Conservation (phyloP, 1,140 invertebrate species). For the Homarus americanus region DNA sequence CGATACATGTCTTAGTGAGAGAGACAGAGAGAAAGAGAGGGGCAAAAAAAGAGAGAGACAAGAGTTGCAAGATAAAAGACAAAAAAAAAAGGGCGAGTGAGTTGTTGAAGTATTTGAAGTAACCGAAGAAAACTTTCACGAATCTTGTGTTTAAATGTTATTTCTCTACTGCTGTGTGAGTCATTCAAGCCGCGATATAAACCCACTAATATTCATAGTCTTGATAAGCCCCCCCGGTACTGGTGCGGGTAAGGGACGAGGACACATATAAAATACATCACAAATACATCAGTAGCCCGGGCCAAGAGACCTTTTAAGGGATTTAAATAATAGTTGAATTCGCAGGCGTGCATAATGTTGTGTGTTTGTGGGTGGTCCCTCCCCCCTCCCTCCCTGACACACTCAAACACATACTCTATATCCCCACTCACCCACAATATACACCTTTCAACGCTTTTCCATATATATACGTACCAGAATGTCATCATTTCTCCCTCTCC, state of each 20-base stretch:
- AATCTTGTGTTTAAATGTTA: not conserved
- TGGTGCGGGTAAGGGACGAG: not conserved
- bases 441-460: no score
- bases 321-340: constrained; percentile 18
- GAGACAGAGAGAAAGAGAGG: not conserved
- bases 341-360: constrained; percentile 9
- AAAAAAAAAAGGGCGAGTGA: no score
- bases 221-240: not conserved
- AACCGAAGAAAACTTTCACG: not conserved
- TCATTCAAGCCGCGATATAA: not conserved
- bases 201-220: not conserved
- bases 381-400: not conserved
- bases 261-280: not conserved
- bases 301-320: not conserved
- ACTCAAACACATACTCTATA: not conserved
- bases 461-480: no score
- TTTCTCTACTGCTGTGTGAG: not conserved
- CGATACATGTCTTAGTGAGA: not conserved
- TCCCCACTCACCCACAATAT: not conserved
- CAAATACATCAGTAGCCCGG: not conserved
- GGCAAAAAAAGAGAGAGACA: not conserved
- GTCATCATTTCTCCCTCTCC: no score
- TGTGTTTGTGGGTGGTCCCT: not conserved
- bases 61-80: no score
- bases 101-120: not conserved